Evolutionary conservation across 2,113 vertebrate species (phyloP), one percentile per base, ranked within the genome.

Genomic region (Prionailurus viverrinus): DNA sequence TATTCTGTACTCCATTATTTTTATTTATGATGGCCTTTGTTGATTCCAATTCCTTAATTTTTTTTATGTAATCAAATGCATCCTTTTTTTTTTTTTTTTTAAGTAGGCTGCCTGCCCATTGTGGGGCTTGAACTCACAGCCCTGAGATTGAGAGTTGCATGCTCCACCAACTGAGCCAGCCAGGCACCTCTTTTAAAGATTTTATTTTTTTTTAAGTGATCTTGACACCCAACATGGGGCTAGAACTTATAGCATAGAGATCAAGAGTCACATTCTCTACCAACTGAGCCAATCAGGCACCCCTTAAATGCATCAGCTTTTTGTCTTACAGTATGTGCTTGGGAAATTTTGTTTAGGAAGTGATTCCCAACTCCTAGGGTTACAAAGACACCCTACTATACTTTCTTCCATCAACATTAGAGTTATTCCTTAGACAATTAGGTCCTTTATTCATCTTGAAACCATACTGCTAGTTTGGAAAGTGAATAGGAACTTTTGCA

Each of bases 21-120:
- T 90, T 89, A 82, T 66, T 36, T 15, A 55, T 66, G 69, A 76
- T 66, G 21, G 19, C 45, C 4, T 55, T 84, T 25, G 21, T 83
- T 95, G 79, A 83, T 63, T 89, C 61, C 71, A 73, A 73, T 27
- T 51, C 21, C 63, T 65, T 86, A 83, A 33, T 94, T 82, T 81
- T 41, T 41, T 41, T 53, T 39, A 66, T 55, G 36, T 29, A 83
- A 83, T 84, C 33, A n/a, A 83, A 84, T 29, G 10, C 15, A 55
- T 83, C 23, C 53, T 41, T 94, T 74, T 83, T 83, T 86, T 68
- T 29, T 73, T 73, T 45, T 41, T 41, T 6, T 76, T 10, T 10
- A 48, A 48, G 41, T 78, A 29, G 29, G 14, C 15, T 48, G 27
- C 14, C 5, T 41, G 14, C 45, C 27, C 41, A 18, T 31, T 15